Conservation (phyloP, 2,797 vertebrate species). For the Eutrigla gurnardus region DNA sequence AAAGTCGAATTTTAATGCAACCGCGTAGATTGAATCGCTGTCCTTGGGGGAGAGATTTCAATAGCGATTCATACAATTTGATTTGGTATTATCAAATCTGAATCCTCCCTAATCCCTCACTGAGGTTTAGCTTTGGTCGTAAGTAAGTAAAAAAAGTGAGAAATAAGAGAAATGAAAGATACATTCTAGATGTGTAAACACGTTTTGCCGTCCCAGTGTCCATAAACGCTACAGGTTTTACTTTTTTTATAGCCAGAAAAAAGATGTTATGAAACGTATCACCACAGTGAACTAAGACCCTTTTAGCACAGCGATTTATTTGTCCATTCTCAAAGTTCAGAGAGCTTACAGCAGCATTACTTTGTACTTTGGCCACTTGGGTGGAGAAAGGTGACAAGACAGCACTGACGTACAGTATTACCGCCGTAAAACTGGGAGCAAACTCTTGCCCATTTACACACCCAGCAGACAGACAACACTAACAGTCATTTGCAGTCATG, state of each 20-base stretch:
- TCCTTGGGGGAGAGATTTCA: neutral
- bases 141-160: neutral
- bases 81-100: conserved; percentile 13
- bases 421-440: neutral
- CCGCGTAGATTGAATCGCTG: neutral
- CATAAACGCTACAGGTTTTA: neutral
- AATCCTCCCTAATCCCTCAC: conserved; percentile 11
- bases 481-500: too few relatives aligned
- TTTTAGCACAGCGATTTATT: neutral
- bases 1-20: conserved; percentile 15
- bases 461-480: too few relatives aligned
- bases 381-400: neutral
- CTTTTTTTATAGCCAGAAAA: neutral
- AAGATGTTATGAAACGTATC: neutral
- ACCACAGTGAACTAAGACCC: neutral
- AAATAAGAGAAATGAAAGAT: neutral
- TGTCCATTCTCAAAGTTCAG: too few relatives aligned
- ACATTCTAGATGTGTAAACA: neutral
- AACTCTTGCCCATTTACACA: neutral
- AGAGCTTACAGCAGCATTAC: neutral
- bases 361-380: neutral
- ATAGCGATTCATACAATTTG: neutral
- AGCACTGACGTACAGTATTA: neutral
- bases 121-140: neutral
- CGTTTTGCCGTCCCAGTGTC: neutral